Evolutionary conservation across 1,140 invertebrate genomes (phyloP).

Genomic region (Zaprionus tsacasi): DNA sequence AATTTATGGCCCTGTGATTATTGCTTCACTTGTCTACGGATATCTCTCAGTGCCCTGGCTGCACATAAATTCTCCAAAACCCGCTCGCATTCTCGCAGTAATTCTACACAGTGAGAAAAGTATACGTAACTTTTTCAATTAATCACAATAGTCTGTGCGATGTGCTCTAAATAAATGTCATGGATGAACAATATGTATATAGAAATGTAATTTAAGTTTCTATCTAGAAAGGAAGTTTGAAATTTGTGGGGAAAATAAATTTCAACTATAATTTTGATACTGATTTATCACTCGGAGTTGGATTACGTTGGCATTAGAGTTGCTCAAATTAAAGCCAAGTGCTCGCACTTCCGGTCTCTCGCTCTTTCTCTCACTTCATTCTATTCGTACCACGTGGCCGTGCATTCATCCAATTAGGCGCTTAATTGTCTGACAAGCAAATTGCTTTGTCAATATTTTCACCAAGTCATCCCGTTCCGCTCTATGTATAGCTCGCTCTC

Average conservation of each 20-base stretch:
- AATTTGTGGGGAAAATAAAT: constrained; percentile 4
- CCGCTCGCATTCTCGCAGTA: constrained; percentile 30
- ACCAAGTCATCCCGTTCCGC: constrained; percentile 62
- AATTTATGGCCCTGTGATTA: constrained; percentile 77
- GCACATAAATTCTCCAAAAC: constrained; percentile 66
- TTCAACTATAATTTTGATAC: not conserved
- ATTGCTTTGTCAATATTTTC: constrained; percentile 83
- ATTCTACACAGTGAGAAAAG: constrained; percentile 2
- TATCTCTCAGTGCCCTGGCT: constrained; percentile 34
- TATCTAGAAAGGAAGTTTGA: not conserved
- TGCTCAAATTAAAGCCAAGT: constrained; percentile 46
- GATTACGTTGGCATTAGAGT: constrained; percentile 15
- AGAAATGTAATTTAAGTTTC: constrained; percentile 3
- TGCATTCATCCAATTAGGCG: constrained; percentile 81
- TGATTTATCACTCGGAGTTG: not conserved
- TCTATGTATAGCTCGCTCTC: not conserved
- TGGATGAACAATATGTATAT: not conserved
- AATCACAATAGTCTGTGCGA: not conserved
- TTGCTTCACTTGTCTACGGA: constrained; percentile 78
- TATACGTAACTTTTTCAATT: not conserved
- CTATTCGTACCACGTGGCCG: constrained; percentile 49
- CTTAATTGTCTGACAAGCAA: constrained; percentile 83
- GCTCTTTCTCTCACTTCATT: constrained; percentile 15
- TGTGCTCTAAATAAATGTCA: not conserved
- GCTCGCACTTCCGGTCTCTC: constrained; percentile 33